These are phyloP conservation scores for Microplitis demolitor DNA, from an alignment of 1,140 invertebrate genomes.

Conservation along the genomic window DNA sequence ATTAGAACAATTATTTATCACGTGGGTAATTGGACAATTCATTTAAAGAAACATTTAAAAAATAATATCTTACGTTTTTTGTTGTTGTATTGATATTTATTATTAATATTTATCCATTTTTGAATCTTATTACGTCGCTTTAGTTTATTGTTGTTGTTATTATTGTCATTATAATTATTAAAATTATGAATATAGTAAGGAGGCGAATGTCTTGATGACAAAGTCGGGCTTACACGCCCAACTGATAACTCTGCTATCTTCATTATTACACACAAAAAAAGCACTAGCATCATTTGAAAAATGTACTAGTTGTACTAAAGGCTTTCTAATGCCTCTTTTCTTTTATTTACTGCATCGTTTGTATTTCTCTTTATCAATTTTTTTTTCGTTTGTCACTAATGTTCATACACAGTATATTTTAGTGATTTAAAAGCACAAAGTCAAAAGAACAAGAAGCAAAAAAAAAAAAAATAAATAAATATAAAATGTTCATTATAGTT, in stretches of 20 bases:
- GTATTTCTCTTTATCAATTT: background rate
- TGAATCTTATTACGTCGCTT: slow-evolving; percentile 16
- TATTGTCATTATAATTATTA: slow-evolving; percentile 33
- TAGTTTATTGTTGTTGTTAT: slow-evolving; percentile 35
- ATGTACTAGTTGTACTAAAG: slow-evolving; percentile 10
- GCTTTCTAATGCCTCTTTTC: background rate
- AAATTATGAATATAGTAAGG: slow-evolving; percentile 28
- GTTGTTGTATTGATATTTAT: slow-evolving; percentile 28
- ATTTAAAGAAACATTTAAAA: background rate
- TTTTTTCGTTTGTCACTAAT: background rate
- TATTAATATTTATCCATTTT: slow-evolving; percentile 25
- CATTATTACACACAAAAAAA: slow-evolving; percentile 61
- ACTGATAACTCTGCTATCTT: slow-evolving; percentile 60
- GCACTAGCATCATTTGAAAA: slow-evolving; percentile 53
- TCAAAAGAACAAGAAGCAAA: too few relatives aligned
- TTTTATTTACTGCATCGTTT: background rate
- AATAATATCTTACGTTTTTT: slow-evolving; percentile 43
- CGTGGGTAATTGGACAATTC: background rate
- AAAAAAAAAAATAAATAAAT: background rate
- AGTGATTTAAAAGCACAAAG: background rate
- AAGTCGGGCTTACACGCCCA: slow-evolving; percentile 43
- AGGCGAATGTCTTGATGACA: slow-evolving; percentile 33
- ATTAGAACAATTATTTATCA: background rate
- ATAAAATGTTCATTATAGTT: background rate
- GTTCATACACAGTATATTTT: background rate